A percentile compares a stretch with the other conserved stretches of the same genome.
Conservation (phyloP, 2,113 vertebrate species). For the Pseudonaja textilis region DNA sequence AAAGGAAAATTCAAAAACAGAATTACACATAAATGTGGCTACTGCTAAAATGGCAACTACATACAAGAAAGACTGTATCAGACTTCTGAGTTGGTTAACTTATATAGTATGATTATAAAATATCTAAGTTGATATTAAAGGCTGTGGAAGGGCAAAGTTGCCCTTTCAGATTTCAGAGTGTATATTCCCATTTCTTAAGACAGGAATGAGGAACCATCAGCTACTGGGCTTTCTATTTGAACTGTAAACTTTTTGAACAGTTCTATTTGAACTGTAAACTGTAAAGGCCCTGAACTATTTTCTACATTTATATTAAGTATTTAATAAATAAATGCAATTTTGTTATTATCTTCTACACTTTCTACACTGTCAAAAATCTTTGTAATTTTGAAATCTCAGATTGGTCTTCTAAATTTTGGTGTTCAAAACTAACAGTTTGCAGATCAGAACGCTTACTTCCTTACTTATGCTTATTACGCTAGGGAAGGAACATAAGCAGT, state of each 20-base stretch:
- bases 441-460: neutral
- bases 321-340: neutral
- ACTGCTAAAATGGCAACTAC: neutral
- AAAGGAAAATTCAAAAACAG: neutral
- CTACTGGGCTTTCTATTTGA: neutral
- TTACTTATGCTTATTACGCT: neutral
- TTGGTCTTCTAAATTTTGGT: neutral
- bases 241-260: neutral
- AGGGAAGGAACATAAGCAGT: neutral
- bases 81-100: neutral
- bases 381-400: neutral
- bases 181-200: neutral
- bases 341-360: neutral
- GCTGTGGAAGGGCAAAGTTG: neutral
- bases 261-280: neutral
- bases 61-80: neutral
- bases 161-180: neutral
- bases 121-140: neutral
- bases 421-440: neutral
- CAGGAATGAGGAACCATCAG: neutral
- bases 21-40: neutral
- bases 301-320: neutral
- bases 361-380: neutral
- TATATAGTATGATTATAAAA: neutral
- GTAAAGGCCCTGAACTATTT: neutral